phyloP scores from a whole-genome alignment of 2,797 vertebrate genomes.

The Myripristis murdjan region DNA sequence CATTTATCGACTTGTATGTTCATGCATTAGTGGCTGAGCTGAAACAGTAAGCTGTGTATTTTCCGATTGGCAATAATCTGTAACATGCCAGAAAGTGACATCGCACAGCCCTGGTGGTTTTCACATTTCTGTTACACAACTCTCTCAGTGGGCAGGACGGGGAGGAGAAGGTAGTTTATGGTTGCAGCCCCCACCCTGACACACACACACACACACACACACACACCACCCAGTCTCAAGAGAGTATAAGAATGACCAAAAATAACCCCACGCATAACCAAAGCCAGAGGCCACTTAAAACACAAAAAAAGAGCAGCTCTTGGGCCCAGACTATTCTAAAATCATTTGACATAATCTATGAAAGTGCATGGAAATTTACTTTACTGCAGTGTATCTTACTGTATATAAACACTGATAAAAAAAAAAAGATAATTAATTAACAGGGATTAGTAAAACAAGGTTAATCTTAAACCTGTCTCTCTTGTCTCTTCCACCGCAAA shows the following conservation, averaged over 20 bases:
- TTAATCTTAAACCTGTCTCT: slow-evolving; percentile 30
- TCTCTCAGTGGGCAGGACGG: slow-evolving; percentile 22
- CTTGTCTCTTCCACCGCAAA: slow-evolving; percentile 41
- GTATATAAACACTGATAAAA: too few relatives aligned
- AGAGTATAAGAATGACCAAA: slow-evolving; percentile 49
- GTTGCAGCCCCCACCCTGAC: slow-evolving; percentile 31
- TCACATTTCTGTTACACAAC: slow-evolving; percentile 54
- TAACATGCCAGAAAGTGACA: slow-evolving; percentile 30
- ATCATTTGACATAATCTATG: too few relatives aligned
- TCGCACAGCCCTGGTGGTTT: slow-evolving; percentile 25
- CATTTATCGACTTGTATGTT: slow-evolving; percentile 39
- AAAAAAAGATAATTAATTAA: slow-evolving; percentile 8
- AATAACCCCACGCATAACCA: slow-evolving; percentile 52
- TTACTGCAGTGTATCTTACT: too few relatives aligned
- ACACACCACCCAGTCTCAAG: slow-evolving; percentile 50
- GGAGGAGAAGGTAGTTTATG: slow-evolving; percentile 42
- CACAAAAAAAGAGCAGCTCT: slow-evolving; percentile 5
- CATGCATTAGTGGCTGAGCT: slow-evolving; percentile 15
- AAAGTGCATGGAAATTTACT: too few relatives aligned
- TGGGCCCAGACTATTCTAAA: not conserved
- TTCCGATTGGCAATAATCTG: slow-evolving; percentile 33
- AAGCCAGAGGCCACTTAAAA: slow-evolving; percentile 34
- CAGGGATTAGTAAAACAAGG: not conserved
- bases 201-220: slow-evolving; percentile 38
- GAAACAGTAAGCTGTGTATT: slow-evolving; percentile 8